Percentiles rank a stretch among this genome's conserved stretches.
Conservation (phyloP, 2,113 vertebrate genomes). For the Zosterops japonicus region DNA sequence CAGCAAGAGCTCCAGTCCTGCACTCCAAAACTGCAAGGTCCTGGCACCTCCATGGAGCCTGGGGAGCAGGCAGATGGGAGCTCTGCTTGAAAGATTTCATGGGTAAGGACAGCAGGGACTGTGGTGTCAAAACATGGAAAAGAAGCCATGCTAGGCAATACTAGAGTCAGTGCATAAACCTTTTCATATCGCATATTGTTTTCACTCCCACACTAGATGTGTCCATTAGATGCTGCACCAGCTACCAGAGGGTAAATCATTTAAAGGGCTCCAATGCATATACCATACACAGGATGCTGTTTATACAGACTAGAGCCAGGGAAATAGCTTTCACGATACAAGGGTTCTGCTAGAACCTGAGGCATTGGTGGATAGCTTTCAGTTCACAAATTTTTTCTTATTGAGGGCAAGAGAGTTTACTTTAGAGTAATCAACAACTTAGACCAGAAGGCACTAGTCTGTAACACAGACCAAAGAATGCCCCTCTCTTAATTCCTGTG, state of each 20-base stretch:
- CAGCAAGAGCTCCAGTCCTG: background rate
- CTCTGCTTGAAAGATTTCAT: background rate
- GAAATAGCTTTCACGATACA: slow-evolving; percentile 5
- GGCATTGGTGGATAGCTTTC: background rate
- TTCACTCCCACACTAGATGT: background rate
- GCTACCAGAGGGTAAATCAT: background rate
- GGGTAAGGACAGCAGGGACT: background rate
- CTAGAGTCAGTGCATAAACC: background rate
- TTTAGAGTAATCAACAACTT: background rate
- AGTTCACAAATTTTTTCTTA: background rate
- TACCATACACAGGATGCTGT: background rate
- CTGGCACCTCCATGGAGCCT: background rate
- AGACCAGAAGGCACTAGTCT: background rate
- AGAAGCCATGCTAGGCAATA: background rate
- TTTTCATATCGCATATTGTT: background rate
- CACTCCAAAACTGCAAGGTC: background rate
- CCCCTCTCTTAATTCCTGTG: background rate
- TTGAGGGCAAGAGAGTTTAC: background rate
- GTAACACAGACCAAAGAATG: background rate
- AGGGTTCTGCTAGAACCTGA: background rate
- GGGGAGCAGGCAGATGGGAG: background rate
- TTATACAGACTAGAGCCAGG: background rate
- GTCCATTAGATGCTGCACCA: background rate
- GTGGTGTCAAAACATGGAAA: background rate
- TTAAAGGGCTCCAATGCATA: background rate